These are phyloP conservation scores for Rosalia funebris DNA, from an alignment of 2,888 invertebrate genomes.

Conservation along the genomic window DNA sequence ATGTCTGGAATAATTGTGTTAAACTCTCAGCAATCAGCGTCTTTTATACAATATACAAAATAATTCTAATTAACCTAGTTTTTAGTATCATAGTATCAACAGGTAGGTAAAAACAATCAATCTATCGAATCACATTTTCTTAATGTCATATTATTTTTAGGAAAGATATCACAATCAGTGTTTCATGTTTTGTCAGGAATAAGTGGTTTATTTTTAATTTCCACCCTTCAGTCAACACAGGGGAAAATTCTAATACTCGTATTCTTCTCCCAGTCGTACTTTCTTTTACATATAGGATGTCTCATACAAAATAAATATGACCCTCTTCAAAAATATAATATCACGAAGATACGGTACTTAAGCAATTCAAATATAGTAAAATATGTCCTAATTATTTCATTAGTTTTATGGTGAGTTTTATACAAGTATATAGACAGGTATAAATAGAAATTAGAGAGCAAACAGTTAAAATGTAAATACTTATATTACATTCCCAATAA, in stretches of 20 bases:
- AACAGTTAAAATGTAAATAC: no score
- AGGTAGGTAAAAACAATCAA: conserved; percentile 38
- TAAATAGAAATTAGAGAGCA: no score
- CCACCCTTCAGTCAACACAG: conserved; percentile 38
- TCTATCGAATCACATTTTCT: not conserved
- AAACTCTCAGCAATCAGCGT: conserved; percentile 46
- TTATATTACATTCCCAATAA: no score
- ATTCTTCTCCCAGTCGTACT: conserved; percentile 41
- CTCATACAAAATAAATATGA: conserved; percentile 29
- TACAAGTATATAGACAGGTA: no score
- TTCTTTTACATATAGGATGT: conserved; percentile 33
- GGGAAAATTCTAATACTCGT: conserved; percentile 44
- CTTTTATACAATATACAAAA: conserved; percentile 38
- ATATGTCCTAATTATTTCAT: conserved; percentile 40
- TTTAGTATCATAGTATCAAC: conserved; percentile 45
- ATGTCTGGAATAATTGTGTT: conserved; percentile 50
- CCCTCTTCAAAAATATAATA: conserved; percentile 25
- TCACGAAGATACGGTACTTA: conserved; percentile 27
- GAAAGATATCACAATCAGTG: conserved; percentile 36
- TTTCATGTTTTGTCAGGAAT: conserved; percentile 47
- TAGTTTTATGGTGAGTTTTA: conserved; percentile 48
- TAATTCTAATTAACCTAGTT: conserved; percentile 45
- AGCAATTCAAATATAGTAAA: conserved; percentile 38
- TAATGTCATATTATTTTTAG: conserved; percentile 26
- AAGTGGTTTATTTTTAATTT: conserved; percentile 46